Percentiles rank a stretch among this genome's conserved stretches.
Evolutionary conservation across 2,113 vertebrate species (phyloP).

Genomic region (Panthera uncia): DNA sequence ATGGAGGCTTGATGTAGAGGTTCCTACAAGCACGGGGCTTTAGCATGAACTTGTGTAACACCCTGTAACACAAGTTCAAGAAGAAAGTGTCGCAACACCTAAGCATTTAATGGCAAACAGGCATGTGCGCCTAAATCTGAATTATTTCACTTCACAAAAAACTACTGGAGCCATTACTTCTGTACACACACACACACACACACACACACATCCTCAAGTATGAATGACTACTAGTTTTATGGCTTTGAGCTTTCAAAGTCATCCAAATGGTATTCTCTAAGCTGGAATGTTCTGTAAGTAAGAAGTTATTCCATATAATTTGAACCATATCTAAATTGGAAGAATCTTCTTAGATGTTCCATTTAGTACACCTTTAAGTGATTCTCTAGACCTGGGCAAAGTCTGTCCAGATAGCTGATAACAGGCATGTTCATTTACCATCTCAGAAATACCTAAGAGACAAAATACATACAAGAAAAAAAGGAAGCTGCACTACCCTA

Average conservation of each 20-base stretch:
- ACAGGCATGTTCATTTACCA: conserved; percentile 7
- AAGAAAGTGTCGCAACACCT: neutral
- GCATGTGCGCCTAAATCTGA: neutral
- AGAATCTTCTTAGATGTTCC: neutral
- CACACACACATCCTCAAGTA: neutral
- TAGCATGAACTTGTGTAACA: too few relatives aligned
- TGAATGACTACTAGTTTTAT: neutral
- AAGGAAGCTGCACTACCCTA: neutral
- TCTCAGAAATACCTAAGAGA: neutral
- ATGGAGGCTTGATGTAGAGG: neutral
- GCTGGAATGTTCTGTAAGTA: neutral
- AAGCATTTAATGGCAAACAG: neutral
- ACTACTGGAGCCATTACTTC: neutral
- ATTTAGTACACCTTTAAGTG: neutral
- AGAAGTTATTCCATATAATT: neutral
- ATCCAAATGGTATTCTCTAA: conserved; percentile 23
- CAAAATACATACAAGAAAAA: conserved; percentile 8
- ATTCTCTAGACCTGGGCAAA: neutral
- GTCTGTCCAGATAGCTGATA: conserved; percentile 33
- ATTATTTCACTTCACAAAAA: conserved; percentile 23
- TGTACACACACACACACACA: too few relatives aligned
- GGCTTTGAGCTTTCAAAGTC: neutral
- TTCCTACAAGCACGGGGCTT: too few relatives aligned
- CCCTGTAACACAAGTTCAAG: conserved; percentile 8
- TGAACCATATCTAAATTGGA: neutral